Conservation (phyloP, 35 echinoderm and acorn worm species). For the Chiridota heheva region DNA sequence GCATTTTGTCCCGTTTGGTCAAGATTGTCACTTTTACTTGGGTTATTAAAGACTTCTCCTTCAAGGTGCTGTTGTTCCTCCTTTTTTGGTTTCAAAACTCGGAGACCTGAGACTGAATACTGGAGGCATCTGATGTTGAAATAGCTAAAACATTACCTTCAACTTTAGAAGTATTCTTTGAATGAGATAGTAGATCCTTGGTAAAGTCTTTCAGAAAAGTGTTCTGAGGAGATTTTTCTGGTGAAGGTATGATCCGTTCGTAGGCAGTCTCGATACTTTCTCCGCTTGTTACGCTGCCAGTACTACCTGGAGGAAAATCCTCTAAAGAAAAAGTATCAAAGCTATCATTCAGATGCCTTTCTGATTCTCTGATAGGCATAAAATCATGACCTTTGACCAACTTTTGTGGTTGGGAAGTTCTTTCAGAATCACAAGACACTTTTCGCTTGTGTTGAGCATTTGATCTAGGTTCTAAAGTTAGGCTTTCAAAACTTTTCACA, state of each 20-base stretch:
- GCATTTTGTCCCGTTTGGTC: too few relatives aligned
- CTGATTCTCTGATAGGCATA: background rate
- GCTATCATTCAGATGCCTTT: slow-evolving; percentile 32
- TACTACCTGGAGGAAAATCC: slow-evolving; percentile 52
- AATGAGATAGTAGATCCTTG: too few relatives aligned
- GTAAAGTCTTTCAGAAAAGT: too few relatives aligned
- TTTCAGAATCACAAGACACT: slow-evolving; percentile 38
- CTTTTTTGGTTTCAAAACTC: too few relatives aligned
- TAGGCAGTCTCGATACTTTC: slow-evolving; percentile 82
- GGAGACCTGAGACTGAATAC: too few relatives aligned
- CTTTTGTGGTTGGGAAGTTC: slow-evolving; percentile 64
- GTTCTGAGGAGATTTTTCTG: slow-evolving; percentile 39
- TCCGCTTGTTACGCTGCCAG: slow-evolving; percentile 53
- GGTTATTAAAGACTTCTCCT: too few relatives aligned
- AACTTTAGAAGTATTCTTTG: too few relatives aligned
- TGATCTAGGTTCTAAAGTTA: slow-evolving; percentile 75
- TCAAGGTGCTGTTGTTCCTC: too few relatives aligned
- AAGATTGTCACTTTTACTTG: too few relatives aligned
- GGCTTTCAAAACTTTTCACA: slow-evolving; percentile 85
- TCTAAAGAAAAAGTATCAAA: slow-evolving; percentile 35
- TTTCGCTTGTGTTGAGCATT: slow-evolving; percentile 77
- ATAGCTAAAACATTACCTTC: too few relatives aligned
- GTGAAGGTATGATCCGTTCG: slow-evolving; percentile 58
- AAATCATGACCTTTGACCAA: slow-evolving; percentile 55
- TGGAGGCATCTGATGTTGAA: too few relatives aligned